These are phyloP conservation scores for Heptranchias perlo DNA, from an alignment of 2,113 vertebrate genomes.

Conservation along the genomic window DNA sequence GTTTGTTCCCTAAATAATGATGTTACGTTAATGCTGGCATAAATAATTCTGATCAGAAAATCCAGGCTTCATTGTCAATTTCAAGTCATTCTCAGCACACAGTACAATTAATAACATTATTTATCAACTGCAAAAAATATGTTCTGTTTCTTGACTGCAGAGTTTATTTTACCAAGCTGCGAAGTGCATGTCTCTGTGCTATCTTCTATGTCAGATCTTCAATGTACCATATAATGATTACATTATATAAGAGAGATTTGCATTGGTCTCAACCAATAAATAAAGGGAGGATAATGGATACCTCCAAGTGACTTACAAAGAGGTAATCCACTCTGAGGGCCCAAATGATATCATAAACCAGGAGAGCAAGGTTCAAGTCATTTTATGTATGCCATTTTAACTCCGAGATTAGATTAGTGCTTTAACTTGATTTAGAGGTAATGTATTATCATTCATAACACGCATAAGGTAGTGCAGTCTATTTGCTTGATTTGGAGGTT, in stretches of 20 bases:
- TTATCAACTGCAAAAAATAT: not conserved
- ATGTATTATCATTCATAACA: not conserved
- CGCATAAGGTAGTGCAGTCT: not conserved
- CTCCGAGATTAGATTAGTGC: not conserved
- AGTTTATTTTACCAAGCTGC: not conserved
- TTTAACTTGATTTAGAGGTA: not conserved
- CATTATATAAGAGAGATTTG: not conserved
- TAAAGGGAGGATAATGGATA: not conserved
- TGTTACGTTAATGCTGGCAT: not conserved
- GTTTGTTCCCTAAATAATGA: not conserved
- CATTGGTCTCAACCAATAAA: not conserved
- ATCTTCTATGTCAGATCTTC: not conserved
- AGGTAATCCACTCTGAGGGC: not conserved
- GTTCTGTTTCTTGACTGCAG: not conserved
- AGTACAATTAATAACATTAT: not conserved
- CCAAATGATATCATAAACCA: conserved; percentile 5
- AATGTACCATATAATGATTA: not conserved
- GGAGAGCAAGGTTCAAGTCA: not conserved
- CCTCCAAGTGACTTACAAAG: not conserved
- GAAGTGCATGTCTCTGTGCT: not conserved
- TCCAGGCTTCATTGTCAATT: not conserved
- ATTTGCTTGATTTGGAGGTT: not conserved
- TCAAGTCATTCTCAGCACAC: not conserved
- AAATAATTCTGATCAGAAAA: not conserved
- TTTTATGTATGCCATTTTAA: not conserved